A percentile compares a stretch with the other conserved stretches of the same genome.
phyloP scores from a whole-genome alignment of 2,888 invertebrate genomes.

The Yponomeuta cagnagella region DNA sequence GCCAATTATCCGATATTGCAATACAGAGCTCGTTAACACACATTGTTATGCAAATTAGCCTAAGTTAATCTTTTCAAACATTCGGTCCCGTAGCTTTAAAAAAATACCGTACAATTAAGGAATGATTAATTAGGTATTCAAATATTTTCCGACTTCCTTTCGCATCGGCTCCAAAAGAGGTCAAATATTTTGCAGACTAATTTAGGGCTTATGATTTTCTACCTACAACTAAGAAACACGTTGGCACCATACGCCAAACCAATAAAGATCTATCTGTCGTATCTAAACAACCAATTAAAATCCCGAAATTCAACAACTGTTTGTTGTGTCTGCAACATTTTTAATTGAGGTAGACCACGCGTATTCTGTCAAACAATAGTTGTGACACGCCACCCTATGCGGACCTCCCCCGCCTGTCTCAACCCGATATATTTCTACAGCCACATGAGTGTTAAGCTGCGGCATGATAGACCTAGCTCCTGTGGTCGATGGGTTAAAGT shows the following conservation, averaged over 20 bases:
- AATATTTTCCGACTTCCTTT: too few species aligned
- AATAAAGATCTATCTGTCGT: conserved; percentile 52
- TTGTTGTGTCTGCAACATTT: conserved; percentile 70
- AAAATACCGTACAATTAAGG: too few species aligned
- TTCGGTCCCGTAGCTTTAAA: too few species aligned
- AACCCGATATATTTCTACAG: conserved; percentile 15
- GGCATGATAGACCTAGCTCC: conserved; percentile 33
- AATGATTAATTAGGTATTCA: too few species aligned
- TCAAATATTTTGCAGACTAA: too few species aligned
- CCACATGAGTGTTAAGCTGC: conserved; percentile 20
- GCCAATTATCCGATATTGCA: too few species aligned
- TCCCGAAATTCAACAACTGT: conserved; percentile 62
- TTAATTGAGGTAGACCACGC: conserved; percentile 66
- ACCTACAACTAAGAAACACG: not conserved
- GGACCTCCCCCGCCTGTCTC: conserved; percentile 29
- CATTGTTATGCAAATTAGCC: too few species aligned
- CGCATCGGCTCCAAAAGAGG: too few species aligned
- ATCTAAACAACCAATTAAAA: conserved; percentile 65
- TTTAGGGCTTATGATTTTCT: too few species aligned
- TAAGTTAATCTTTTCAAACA: too few species aligned
- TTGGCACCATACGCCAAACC: conserved; percentile 28
- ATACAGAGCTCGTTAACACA: too few species aligned
- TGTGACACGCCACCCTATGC: conserved; percentile 32
- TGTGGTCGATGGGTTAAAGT: conserved; percentile 27
- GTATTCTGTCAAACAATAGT: conserved; percentile 61